phyloP scores from a whole-genome alignment of 2,797 vertebrate genomes.

The Pitangus sulphuratus region DNA sequence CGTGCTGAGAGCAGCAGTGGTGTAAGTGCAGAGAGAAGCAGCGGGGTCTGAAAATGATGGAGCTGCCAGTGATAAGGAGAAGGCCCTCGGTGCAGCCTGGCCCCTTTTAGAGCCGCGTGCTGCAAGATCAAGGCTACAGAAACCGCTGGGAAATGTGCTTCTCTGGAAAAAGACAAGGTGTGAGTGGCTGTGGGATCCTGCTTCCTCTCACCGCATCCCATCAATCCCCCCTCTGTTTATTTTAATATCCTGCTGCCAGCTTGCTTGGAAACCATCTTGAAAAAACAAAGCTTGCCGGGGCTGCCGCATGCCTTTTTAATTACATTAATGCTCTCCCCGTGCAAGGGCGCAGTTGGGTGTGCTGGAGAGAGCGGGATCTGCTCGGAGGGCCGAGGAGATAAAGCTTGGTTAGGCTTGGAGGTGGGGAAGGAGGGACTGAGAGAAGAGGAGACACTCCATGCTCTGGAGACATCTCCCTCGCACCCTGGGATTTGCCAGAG shows the following conservation, averaged over 20 bases:
- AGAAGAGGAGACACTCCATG: neutral
- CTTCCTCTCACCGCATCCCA: conserved; percentile 67
- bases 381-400: neutral
- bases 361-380: neutral
- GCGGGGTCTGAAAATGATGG: neutral
- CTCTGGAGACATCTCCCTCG: conserved; percentile 44
- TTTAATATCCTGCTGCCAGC: conserved; percentile 71
- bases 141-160: conserved; percentile 53
- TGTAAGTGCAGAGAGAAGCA: neutral
- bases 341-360: neutral
- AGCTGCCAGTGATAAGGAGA: neutral
- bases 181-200: conserved; percentile 61
- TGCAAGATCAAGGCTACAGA: conserved; percentile 51
- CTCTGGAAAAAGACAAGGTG: conserved; percentile 71
- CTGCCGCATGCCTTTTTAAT: conserved; percentile 70
- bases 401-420: neutral
- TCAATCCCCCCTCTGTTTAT: conserved; percentile 70
- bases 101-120: neutral
- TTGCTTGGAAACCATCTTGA: conserved; percentile 65
- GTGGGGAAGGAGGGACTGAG: conserved; percentile 6
- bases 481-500: conserved; percentile 44
- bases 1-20: neutral
- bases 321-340: conserved; percentile 42
- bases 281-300: conserved; percentile 51
- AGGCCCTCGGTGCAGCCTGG: neutral